A percentile compares a stretch with the other conserved stretches of the same genome.
Conservation (phyloP, 2,797 vertebrate species). For the Pseudocheirus occidentalis region DNA sequence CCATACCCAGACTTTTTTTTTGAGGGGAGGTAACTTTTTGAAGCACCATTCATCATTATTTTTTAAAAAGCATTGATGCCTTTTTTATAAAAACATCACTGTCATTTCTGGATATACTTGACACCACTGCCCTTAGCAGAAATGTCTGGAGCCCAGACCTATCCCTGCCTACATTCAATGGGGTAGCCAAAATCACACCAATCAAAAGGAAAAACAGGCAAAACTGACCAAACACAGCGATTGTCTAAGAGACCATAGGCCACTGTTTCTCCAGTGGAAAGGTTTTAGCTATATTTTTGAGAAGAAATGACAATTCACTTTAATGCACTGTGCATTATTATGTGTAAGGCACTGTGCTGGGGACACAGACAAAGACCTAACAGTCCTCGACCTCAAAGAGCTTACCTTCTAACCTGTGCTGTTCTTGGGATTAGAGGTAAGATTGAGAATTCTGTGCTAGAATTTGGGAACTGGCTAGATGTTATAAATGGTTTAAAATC, state of each 20-base stretch:
- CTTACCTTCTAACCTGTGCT: background rate
- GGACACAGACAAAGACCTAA: no score
- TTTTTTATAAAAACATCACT: background rate
- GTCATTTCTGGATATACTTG: background rate
- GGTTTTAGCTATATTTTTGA: background rate
- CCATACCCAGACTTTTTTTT: background rate
- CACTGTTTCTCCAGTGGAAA: background rate
- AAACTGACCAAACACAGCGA: background rate
- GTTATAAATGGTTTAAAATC: background rate
- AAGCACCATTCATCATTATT: background rate
- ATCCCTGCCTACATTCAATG: background rate
- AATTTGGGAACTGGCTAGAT: background rate
- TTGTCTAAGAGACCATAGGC: background rate
- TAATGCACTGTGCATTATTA: background rate
- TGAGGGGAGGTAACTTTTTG: background rate
- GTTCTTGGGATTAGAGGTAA: background rate
- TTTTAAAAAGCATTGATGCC: no score
- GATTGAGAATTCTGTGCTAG: background rate
- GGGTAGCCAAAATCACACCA: background rate
- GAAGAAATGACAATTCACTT: background rate
- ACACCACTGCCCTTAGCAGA: background rate
- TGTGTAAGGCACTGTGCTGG: background rate
- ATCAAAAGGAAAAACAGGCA: background rate
- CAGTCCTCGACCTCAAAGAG: background rate
- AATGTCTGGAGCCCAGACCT: background rate